These are phyloP conservation scores for Crotalus helleri DNA, from an alignment of 2,113 vertebrate species.

Conservation along the genomic window DNA sequence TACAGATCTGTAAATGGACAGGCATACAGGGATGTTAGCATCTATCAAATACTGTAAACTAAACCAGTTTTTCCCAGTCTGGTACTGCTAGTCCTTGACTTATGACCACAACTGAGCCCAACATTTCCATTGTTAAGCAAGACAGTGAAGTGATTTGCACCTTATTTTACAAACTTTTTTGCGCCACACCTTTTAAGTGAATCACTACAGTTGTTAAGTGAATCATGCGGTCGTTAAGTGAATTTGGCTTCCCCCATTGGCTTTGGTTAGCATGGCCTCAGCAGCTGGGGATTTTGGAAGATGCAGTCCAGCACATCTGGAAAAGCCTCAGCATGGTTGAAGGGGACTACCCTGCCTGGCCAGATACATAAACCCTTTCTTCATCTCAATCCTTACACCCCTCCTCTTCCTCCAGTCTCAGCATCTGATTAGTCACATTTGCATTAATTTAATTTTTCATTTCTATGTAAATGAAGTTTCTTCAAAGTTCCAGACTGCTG, in stretches of 20 bases:
- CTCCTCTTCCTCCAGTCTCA: not conserved
- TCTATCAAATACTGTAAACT: not conserved
- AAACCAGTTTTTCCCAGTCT: not conserved
- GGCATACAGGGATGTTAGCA: rapidly evolving
- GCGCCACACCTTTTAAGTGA: not conserved
- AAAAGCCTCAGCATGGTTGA: not conserved
- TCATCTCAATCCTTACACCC: not conserved
- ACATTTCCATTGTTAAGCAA: not conserved
- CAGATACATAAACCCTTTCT: not conserved
- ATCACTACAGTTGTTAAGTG: not conserved
- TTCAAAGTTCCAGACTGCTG: conserved; percentile 14
- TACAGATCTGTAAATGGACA: not conserved
- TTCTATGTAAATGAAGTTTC: conserved; percentile 53
- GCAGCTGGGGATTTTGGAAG: not conserved
- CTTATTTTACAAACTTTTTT: not conserved
- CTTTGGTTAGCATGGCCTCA: not conserved
- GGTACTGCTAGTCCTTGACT: not conserved
- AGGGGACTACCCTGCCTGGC: not conserved
- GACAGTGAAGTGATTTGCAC: not conserved
- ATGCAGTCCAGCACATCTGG: not conserved
- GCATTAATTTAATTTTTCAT: conserved; percentile 54
- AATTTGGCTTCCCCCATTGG: not conserved
- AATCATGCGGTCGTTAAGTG: not conserved
- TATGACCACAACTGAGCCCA: not conserved
- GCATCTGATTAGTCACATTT: conserved; percentile 46